Base-by-base conservation (phyloP, 2,888 invertebrate species). In the Spilarctia lutea region DNA sequence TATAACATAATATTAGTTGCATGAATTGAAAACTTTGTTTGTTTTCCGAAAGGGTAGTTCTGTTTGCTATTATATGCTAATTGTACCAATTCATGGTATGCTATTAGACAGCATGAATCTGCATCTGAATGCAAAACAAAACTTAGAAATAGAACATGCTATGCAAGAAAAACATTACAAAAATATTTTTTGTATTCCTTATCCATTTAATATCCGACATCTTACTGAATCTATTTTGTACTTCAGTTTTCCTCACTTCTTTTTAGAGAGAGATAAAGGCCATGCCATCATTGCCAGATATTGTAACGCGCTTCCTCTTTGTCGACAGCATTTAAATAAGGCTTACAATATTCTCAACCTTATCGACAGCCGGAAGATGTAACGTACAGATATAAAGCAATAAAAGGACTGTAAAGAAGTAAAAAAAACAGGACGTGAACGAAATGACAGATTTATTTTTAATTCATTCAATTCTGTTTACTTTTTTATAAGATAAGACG, bases 241-340 rank as follows among this genome's bases (percentile, higher is more conserved):
- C 39, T 48, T 65, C 42, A 35, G 65, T 74, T 77, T 76, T 75
- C 77, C 79, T 80, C 35, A 66, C 39, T 66, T 65, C 74, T 71
- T 77, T 73, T 71, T 56, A 63, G 65, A 73, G 63, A 56, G 65
- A 75, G 72, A 77, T 76, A 72, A 80, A 77, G 79, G 76, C 60
- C 76, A 45, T 67, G 66, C 65, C 67, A 74, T 77, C 78, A 78
- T 77, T 74, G 75, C 67, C 74, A 78, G 74, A 73, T 68, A 75
- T 73, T 75, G 69, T 77, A 68, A 73, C 48, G 66, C 66, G 71
- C 76, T 77, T 79, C 79, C 81, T 78, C 52, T 74, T 73, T 74
- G 70, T 60, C 30, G n/a, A 56, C 71, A 48, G 73, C 69, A 77
- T 77, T 72, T 75, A 72, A 80, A 78, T 77, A 77, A 73, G 71